These are phyloP conservation scores for Lucilia sericata DNA, from an alignment of 1,140 invertebrate genomes.

Conservation along the genomic window DNA sequence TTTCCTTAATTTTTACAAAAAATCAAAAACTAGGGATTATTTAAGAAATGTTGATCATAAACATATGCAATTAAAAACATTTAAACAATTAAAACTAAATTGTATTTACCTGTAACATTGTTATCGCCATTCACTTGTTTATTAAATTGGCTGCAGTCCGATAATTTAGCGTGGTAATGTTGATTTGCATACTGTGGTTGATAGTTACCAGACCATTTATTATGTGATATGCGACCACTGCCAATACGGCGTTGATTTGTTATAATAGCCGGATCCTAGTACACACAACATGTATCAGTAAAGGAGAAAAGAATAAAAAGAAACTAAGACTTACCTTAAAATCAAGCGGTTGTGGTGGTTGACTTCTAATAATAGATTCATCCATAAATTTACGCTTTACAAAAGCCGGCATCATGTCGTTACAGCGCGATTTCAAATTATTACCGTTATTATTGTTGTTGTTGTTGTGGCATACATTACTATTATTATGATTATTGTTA, in stretches of 20 bases:
- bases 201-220: slow-evolving; percentile 54
- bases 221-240: slow-evolving; percentile 60
- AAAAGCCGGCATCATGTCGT: slow-evolving; percentile 48
- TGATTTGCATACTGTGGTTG: slow-evolving; percentile 24
- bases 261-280: slow-evolving; percentile 54
- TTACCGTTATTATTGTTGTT: background rate
- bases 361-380: slow-evolving; percentile 63
- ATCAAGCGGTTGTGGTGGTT: slow-evolving; percentile 58
- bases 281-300: too few relatives aligned
- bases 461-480: background rate
- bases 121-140: background rate
- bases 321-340: slow-evolving; percentile 58
- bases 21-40: too few relatives aligned
- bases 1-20: too few relatives aligned
- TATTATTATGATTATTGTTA: background rate
- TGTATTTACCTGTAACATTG: slow-evolving; percentile 27
- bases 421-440: slow-evolving; percentile 30
- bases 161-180: slow-evolving; percentile 1
- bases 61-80: too few relatives aligned
- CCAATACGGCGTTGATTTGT: slow-evolving; percentile 64
- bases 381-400: slow-evolving; percentile 52
- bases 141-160: background rate
- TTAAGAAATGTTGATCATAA: too few relatives aligned
- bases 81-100: background rate
- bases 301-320: too few relatives aligned